Conservation (phyloP, 2,113 vertebrate species). For the Megaptera novaeangliae region DNA sequence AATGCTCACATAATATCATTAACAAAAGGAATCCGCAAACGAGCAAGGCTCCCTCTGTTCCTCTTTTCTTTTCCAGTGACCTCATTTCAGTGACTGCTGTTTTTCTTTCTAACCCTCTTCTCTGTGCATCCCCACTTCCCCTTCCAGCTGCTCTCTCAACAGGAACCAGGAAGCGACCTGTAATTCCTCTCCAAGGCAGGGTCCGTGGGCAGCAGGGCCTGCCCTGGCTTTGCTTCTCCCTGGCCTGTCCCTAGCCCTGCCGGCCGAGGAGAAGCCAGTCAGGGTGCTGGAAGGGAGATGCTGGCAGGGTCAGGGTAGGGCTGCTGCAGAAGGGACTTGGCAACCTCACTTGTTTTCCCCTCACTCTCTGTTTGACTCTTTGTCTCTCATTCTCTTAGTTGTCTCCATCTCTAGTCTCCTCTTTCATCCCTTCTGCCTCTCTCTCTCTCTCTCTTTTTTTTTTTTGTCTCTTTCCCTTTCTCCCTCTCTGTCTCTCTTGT, state of each 20-base stretch:
- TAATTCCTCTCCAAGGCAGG: not conserved
- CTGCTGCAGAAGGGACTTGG: not conserved
- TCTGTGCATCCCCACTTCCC: not conserved
- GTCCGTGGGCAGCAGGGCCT: not conserved
- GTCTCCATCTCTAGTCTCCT: not conserved
- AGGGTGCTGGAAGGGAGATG: not conserved
- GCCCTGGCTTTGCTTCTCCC: not conserved
- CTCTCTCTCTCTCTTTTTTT: not conserved
- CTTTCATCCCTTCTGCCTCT: not conserved
- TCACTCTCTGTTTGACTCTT: not conserved
- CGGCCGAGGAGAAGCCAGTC: not conserved
- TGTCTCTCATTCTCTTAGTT: not conserved
- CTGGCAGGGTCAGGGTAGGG: not conserved
- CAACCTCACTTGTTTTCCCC: not conserved
- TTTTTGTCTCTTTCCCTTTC: not conserved
- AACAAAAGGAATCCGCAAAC: not conserved
- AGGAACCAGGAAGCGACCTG: not conserved
- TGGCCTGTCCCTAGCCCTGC: not conserved
- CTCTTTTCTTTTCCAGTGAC: not conserved
- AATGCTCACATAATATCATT: not conserved
- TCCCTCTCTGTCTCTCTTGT: not conserved
- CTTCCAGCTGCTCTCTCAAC: not conserved
- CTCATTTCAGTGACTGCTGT: slow-evolving; percentile 28
- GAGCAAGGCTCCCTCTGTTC: not conserved
- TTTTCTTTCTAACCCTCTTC: not conserved